phyloP scores from a whole-genome alignment of 2,888 invertebrate species.

The Abrostola tripartita region DNA sequence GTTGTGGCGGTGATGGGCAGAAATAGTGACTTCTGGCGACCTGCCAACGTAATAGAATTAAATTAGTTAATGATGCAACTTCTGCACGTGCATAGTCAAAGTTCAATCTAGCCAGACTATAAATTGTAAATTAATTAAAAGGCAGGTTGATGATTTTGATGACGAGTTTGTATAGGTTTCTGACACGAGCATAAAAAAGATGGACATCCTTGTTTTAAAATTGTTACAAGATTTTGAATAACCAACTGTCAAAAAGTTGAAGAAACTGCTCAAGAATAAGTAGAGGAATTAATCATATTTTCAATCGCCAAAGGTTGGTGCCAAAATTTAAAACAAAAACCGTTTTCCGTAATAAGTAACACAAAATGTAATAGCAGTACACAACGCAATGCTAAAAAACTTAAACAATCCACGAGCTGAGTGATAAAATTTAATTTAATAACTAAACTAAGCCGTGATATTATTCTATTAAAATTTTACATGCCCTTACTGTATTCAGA shows the following conservation, averaged over 20 bases:
- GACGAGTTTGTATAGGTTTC: background rate
- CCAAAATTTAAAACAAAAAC: no score
- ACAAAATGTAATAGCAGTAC: no score
- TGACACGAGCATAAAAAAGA: no score
- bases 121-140: slow-evolving; percentile 13
- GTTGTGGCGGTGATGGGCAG: slow-evolving; percentile 21
- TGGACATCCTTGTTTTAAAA: no score
- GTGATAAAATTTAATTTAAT: slow-evolving; percentile 22
- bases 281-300: no score
- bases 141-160: background rate
- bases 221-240: no score
- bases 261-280: no score
- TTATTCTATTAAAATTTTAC: slow-evolving; percentile 36
- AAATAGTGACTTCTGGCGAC: slow-evolving; percentile 28
- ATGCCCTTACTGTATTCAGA: slow-evolving; percentile 12
- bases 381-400: no score
- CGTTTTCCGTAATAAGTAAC: no score
- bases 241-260: no score
- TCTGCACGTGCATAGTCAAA: slow-evolving; percentile 22
- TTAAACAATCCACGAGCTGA: no score
- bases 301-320: no score
- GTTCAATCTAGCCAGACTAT: slow-evolving; percentile 22
- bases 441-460: slow-evolving; percentile 30
- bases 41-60: slow-evolving; percentile 18
- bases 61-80: slow-evolving; percentile 19